These are phyloP conservation scores for Poicephalus meyeri DNA, from an alignment of 2,113 vertebrate genomes.

Conservation along the genomic window DNA sequence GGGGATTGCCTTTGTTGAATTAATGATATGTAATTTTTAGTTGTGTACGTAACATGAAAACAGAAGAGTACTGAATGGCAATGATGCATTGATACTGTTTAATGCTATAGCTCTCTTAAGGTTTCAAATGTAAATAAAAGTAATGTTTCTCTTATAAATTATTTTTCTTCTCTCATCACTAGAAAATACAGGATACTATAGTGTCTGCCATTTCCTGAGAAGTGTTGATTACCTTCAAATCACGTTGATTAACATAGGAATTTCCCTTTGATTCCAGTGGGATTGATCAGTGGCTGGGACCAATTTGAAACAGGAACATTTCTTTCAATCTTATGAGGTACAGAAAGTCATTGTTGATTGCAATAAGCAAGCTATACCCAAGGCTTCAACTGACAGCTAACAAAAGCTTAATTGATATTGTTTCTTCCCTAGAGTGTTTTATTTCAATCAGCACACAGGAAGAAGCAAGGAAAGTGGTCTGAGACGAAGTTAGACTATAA, in stretches of 20 bases:
- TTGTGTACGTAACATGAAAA: neutral
- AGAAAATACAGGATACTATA: neutral
- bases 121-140: neutral
- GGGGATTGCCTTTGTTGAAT: neutral
- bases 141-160: neutral
- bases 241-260: neutral
- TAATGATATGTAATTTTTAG: neutral
- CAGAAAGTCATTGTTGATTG: neutral
- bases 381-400: neutral
- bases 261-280: neutral
- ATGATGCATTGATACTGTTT: neutral
- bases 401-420: neutral
- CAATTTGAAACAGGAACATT: neutral
- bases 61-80: neutral
- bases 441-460: neutral
- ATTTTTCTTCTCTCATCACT: neutral
- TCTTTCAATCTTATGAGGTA: neutral
- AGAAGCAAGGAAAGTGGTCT: neutral
- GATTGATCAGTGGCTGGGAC: neutral
- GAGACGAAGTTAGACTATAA: neutral
- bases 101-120: neutral
- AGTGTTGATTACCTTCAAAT: neutral
- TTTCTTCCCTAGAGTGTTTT: neutral
- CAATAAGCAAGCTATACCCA: neutral
- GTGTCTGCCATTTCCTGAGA: neutral